phyloP scores from a whole-genome alignment of 2,888 invertebrate genomes.

The Dicycla oo region DNA sequence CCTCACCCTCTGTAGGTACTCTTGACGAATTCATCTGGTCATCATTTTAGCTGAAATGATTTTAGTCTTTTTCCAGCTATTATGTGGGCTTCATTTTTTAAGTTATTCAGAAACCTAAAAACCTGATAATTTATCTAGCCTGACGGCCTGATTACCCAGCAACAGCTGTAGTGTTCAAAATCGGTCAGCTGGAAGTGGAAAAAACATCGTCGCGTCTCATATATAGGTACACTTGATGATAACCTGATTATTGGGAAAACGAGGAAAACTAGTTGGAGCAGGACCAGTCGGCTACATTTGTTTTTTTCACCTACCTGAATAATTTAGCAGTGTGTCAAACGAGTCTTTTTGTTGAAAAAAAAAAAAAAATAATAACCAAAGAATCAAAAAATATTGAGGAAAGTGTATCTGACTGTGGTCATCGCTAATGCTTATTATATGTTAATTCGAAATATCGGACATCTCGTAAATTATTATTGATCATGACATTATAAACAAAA shows the following conservation, averaged over 20 bases:
- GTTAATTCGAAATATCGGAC: not conserved
- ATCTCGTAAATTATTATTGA: not conserved
- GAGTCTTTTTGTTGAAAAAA: not conserved
- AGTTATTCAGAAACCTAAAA: not conserved
- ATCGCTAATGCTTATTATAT: not conserved
- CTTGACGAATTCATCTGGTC: too few relatives aligned
- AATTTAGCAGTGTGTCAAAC: not conserved
- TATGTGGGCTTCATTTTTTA: not conserved
- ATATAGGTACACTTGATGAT: not conserved
- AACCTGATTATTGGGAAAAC: slow-evolving; percentile 15
- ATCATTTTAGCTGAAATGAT: not conserved
- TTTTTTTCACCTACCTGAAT: not conserved
- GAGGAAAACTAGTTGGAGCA: not conserved
- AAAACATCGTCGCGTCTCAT: not conserved
- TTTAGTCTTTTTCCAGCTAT: not conserved
- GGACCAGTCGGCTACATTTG: not conserved
- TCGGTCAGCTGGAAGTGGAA: not conserved
- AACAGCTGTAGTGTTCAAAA: not conserved
- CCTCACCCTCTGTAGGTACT: too few relatives aligned
- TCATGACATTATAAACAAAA: not conserved
- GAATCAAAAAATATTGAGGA: not conserved
- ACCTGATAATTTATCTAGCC: not conserved
- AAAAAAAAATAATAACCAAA: too few relatives aligned
- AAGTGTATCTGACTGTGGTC: slow-evolving; percentile 3
- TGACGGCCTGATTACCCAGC: not conserved